Base-by-base conservation (phyloP, 1,140 invertebrate genomes). In the Wiebesia pumilae region DNA sequence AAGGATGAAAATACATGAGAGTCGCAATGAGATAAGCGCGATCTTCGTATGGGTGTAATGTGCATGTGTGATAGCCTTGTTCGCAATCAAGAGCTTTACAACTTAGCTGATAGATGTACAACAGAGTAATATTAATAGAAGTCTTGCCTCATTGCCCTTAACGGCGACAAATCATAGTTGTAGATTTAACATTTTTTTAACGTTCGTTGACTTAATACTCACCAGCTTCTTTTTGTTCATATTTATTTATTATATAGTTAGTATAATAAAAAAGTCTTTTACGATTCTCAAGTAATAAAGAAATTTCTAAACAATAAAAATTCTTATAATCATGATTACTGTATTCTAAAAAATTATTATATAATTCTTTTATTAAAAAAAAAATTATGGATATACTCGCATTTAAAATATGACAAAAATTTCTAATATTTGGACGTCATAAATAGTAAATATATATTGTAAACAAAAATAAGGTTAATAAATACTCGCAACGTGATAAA, bases 41-140 rank as follows among this genome's bases (percentile, higher is more conserved):
- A 62, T 62, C 58, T 62, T 10, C 58, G 14, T 62, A 24, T 24
- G 58, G 24, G 58, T 62, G 58, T 62, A 62, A 62, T 62, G 27
- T 69, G 21, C 3, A 16, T 35, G 4, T 10, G 30, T 35, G 69
- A 71, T 71, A 24, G 38, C 43, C 38, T n/a, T 38, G 38, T 0
- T 0, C 38, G 27, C 14, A 75, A 75, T 75, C 71, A 12, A 43
- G 24, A 75, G 38, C 6, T 27, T 0, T 3, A 40, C 71, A 75
- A n/a, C 10, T 38, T 19, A n/a, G 71, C 35, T 75, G 71, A 75
- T 62, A 21, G 9, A 75, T n/a, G 12, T 19, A 43, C 33, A 75
- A 71, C 19, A 21, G 30, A 71, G 35, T 3, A 71, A 71, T 71
- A 71, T 71, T 71, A 71, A 71, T 71, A 71, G 69, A 71, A 71